Evolutionary conservation across 2,888 invertebrate species (phyloP).

Genomic region (Psylliodes chrysocephalus): DNA sequence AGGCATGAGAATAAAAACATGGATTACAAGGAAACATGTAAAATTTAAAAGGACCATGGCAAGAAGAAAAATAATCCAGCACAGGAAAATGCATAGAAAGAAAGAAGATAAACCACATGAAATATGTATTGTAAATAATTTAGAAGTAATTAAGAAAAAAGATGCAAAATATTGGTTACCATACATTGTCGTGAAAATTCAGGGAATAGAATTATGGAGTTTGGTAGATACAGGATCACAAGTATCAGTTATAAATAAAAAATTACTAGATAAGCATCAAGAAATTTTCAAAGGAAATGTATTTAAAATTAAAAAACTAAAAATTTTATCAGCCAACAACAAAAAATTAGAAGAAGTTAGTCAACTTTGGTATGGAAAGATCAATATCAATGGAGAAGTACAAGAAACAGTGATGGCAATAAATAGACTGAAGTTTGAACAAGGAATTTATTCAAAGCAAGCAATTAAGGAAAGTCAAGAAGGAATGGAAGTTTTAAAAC

Average conservation of each 20-base stretch:
- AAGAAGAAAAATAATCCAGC: too few relatives aligned
- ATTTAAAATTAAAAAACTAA: neutral
- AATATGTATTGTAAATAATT: too few relatives aligned
- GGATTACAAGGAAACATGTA: too few relatives aligned
- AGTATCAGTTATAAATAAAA: neutral
- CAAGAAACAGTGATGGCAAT: neutral
- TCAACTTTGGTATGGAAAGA: neutral
- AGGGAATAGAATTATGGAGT: too few relatives aligned
- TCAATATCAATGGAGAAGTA: neutral
- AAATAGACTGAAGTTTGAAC: neutral
- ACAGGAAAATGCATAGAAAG: too few relatives aligned
- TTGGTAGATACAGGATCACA: too few relatives aligned
- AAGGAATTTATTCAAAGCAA: neutral
- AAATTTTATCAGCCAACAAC: conserved; percentile 1
- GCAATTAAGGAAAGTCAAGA: neutral
- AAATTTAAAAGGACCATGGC: too few relatives aligned
- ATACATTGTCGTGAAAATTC: too few relatives aligned
- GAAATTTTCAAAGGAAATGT: neutral
- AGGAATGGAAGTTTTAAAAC: neutral
- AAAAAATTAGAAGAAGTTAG: conserved; percentile 1
- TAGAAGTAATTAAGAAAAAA: too few relatives aligned
- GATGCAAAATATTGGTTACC: too few relatives aligned
- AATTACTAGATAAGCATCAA: neutral
- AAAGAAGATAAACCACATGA: too few relatives aligned
- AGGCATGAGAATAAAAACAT: too few relatives aligned